Evolutionary conservation across 30 jellyfish, hydroid and myxozoan species (phyloP).

Genomic region (Aurelia aurita): DNA sequence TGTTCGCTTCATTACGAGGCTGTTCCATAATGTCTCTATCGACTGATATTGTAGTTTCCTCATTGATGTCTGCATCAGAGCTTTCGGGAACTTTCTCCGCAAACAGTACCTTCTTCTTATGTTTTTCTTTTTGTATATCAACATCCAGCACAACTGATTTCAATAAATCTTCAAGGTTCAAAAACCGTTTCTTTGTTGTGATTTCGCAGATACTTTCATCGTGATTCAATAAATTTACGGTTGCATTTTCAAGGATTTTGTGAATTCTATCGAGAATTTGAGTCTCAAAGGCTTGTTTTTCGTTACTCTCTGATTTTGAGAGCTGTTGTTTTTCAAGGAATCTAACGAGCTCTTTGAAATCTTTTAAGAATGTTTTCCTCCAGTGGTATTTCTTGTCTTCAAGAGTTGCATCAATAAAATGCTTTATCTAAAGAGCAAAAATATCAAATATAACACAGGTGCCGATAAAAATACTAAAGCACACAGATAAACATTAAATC

Average conservation of each 20-base stretch:
- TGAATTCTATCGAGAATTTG: too few species aligned
- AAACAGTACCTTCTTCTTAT: conserved; percentile 4
- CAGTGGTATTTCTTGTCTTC: conserved; percentile 18
- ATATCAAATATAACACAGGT: not conserved
- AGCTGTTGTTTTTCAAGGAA: conserved; percentile 22
- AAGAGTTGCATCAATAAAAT: conserved; percentile 1
- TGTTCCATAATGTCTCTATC: not conserved
- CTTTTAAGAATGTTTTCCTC: not conserved
- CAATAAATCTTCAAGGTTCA: conserved; percentile 26
- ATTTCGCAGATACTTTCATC: not conserved
- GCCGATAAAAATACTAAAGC: too few species aligned
- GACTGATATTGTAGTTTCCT: not conserved
- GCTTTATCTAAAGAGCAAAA: conserved; percentile 13
- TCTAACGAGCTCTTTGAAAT: not conserved
- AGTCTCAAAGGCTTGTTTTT: too few species aligned
- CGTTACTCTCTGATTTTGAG: too few species aligned
- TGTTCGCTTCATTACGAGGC: not conserved
- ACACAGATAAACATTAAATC: too few species aligned
- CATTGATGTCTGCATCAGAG: conserved; percentile 11
- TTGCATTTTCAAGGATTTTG: too few species aligned
- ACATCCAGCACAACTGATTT: conserved; percentile 20
- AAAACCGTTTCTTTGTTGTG: not conserved
- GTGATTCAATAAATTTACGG: too few species aligned
- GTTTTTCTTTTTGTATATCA: not conserved
- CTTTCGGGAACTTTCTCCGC: too few species aligned